These are phyloP conservation scores for Opisthocomus hoazin DNA, from an alignment of 2,113 vertebrate genomes.

Conservation along the genomic window DNA sequence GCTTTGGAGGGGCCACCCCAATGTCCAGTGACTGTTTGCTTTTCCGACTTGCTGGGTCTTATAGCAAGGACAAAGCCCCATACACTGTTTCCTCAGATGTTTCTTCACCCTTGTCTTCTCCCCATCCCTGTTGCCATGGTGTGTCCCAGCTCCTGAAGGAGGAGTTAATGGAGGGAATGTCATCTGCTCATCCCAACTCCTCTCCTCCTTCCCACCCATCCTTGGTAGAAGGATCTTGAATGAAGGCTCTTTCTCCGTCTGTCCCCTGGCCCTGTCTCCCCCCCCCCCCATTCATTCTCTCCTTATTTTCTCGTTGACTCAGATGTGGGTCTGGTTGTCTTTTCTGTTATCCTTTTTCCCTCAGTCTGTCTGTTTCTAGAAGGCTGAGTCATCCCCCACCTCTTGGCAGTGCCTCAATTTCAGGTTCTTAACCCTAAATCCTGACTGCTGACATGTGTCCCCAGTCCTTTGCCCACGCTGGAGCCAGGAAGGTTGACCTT, in stretches of 20 bases:
- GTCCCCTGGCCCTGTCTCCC: no score
- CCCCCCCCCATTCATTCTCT: accelerated
- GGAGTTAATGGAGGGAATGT: not conserved
- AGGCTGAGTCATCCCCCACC: not conserved
- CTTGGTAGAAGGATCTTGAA: not conserved
- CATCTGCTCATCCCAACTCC: not conserved
- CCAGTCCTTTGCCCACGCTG: not conserved
- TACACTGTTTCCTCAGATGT: not conserved
- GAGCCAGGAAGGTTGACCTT: not conserved
- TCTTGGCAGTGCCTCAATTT: not conserved
- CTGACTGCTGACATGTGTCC: not conserved
- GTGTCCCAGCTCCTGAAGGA: not conserved
- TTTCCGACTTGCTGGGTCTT: not conserved
- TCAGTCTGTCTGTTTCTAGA: not conserved
- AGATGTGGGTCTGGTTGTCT: not conserved
- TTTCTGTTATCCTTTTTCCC: accelerated
- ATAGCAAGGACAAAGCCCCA: not conserved
- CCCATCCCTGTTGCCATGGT: not conserved
- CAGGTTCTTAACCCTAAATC: conserved; percentile 18
- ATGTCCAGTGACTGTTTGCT: accelerated
- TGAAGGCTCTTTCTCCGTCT: not conserved
- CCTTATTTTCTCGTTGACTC: not conserved
- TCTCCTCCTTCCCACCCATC: not conserved
- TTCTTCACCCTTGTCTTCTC: not conserved
- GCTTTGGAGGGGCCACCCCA: not conserved